A percentile compares a stretch with the other conserved stretches of the same genome.
phyloP scores from a whole-genome alignment of 2,113 vertebrate genomes.

The Phyllopteryx taeniolatus region DNA sequence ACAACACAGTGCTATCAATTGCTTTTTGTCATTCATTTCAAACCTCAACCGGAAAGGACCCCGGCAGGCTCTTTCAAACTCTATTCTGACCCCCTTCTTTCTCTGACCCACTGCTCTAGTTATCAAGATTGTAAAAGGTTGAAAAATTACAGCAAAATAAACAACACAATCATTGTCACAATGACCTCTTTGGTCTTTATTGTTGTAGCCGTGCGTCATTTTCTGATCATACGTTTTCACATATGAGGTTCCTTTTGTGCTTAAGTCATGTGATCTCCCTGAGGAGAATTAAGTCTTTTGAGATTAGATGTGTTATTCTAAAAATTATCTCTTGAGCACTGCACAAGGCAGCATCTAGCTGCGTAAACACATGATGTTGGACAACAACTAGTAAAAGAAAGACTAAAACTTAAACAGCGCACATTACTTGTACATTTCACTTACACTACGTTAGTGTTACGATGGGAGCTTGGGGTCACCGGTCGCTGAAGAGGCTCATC shows the following conservation, averaged over 20 bases:
- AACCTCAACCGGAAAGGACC: neutral
- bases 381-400: neutral
- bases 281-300: neutral
- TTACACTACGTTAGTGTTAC: constrained; percentile 69
- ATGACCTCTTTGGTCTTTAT: constrained; percentile 3
- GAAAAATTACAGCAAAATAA: constrained; percentile 23
- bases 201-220: neutral
- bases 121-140: neutral
- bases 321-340: neutral
- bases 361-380: neutral
- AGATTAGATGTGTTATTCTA: neutral
- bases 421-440: constrained; percentile 42
- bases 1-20: neutral
- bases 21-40: neutral
- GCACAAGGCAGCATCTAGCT: neutral
- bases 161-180: constrained; percentile 15
- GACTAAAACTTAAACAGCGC: neutral
- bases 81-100: constrained; percentile 1
- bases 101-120: constrained; percentile 30
- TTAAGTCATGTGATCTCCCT: constrained; percentile 12
- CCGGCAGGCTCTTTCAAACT: neutral
- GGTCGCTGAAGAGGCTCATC: constrained; percentile 89
- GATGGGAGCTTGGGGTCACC: constrained; percentile 82
- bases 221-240: neutral
- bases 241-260: neutral